phyloP scores from a whole-genome alignment of 2,888 invertebrate genomes.

The Leistus spinibarbis region DNA sequence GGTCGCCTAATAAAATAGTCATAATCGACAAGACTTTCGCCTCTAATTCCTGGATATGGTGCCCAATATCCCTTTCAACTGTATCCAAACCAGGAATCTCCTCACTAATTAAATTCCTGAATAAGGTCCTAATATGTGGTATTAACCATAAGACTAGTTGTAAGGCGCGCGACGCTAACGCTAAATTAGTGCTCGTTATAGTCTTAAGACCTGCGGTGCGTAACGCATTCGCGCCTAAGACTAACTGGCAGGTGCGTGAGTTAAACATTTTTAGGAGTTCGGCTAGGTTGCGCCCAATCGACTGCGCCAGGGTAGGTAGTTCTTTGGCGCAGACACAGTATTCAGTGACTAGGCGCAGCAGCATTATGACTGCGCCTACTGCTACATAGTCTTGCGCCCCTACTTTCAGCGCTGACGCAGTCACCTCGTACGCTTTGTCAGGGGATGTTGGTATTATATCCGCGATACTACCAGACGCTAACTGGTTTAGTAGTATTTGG shows the following conservation, averaged over 20 bases:
- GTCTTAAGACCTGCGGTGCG: conserved; percentile 92
- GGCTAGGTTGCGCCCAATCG: conserved; percentile 83
- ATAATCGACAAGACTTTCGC: conserved; percentile 91
- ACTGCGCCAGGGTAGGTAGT: conserved; percentile 78
- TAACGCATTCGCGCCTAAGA: conserved; percentile 95
- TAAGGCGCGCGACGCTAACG: conserved; percentile 80
- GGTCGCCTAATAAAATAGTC: conserved; percentile 80
- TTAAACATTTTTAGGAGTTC: conserved; percentile 88
- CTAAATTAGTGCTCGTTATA: conserved; percentile 93
- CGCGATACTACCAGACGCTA: conserved; percentile 60
- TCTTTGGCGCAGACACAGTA: conserved; percentile 85
- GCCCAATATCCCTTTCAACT: conserved; percentile 78
- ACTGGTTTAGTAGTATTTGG: conserved; percentile 80
- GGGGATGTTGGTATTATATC: conserved; percentile 53
- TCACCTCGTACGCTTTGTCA: conserved; percentile 48
- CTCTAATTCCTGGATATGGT: conserved; percentile 92
- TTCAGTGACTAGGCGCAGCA: conserved; percentile 89
- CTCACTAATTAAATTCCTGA: conserved; percentile 66
- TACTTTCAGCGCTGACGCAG: conserved; percentile 46
- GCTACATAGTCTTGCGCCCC: conserved; percentile 70
- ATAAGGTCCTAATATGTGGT: conserved; percentile 72
- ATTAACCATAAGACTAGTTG: conserved; percentile 82
- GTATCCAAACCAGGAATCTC: conserved; percentile 66
- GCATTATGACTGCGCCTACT: conserved; percentile 81
- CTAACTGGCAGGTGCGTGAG: conserved; percentile 89